Evolutionary conservation across 2,888 invertebrate genomes (phyloP).

Genomic region (Lomographa bimaculata): DNA sequence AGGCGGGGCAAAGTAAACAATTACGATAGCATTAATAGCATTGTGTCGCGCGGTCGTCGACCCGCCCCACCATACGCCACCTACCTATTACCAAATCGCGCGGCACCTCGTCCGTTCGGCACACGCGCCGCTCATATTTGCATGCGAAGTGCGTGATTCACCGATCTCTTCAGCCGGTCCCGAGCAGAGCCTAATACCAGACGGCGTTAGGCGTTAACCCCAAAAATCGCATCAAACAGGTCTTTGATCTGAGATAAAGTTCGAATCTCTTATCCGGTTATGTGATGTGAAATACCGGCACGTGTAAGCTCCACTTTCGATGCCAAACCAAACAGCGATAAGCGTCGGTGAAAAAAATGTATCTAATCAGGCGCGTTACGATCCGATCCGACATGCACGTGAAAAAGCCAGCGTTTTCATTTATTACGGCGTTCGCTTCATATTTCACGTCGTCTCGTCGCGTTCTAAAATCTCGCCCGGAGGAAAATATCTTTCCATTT

Average conservation of each 20-base stretch:
- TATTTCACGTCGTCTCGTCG: slow-evolving; percentile 45
- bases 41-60: slow-evolving; percentile 60
- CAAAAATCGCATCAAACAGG: slow-evolving; percentile 28
- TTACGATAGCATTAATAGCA: slow-evolving; percentile 57
- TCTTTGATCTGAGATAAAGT: slow-evolving; percentile 32
- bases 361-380: slow-evolving; percentile 40
- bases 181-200: slow-evolving; percentile 12
- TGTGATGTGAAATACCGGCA: slow-evolving; percentile 11
- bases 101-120: slow-evolving; percentile 32
- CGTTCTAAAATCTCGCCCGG: slow-evolving; percentile 42
- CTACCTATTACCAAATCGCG: slow-evolving; percentile 51
- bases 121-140: slow-evolving; percentile 37
- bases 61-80: slow-evolving; percentile 41
- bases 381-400: slow-evolving; percentile 24
- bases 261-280: slow-evolving; percentile 23
- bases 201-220: slow-evolving; percentile 8
- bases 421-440: slow-evolving; percentile 44
- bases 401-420: slow-evolving; percentile 38
- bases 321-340: slow-evolving; percentile 24
- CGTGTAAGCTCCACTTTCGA: slow-evolving; percentile 28
- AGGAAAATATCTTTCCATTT: slow-evolving; percentile 45
- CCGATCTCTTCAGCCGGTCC: slow-evolving; percentile 9
- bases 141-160: slow-evolving; percentile 48
- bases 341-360: slow-evolving; percentile 26
- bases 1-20: slow-evolving; percentile 70